Evolutionary conservation across 2,797 vertebrate genomes (phyloP).

Genomic region (Hydrophis major): DNA sequence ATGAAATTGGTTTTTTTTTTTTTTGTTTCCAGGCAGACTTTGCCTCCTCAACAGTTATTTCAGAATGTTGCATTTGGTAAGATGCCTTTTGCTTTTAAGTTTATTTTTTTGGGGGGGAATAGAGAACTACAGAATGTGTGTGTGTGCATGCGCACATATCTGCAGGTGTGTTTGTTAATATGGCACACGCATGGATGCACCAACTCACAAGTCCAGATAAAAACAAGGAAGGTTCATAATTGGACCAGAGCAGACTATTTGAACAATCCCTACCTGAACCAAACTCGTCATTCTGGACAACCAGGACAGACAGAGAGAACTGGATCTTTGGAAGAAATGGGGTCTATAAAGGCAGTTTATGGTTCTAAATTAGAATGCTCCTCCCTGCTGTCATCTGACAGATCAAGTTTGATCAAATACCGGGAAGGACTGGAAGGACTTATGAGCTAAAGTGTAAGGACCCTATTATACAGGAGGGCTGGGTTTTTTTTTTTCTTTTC

Average conservation of each 20-base stretch:
- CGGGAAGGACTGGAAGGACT: neutral
- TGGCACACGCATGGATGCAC: neutral
- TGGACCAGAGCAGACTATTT: neutral
- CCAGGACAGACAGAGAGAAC: neutral
- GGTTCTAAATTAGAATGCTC: neutral
- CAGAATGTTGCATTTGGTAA: slow-evolving; percentile 47
- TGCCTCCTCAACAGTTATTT: slow-evolving; percentile 57
- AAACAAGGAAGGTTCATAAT: neutral
- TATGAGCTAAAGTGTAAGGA: neutral
- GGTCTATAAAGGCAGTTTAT: neutral
- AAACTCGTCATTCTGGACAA: neutral
- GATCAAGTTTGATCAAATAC: neutral
- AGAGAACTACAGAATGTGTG: slow-evolving; percentile 28
- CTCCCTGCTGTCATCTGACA: neutral
- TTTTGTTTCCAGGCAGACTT: slow-evolving; percentile 52
- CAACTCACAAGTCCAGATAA: neutral
- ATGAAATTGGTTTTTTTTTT: slow-evolving; percentile 47
- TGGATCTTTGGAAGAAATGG: neutral
- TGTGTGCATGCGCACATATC: rapidly evolving
- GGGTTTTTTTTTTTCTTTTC: neutral
- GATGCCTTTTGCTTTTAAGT: slow-evolving; percentile 35
- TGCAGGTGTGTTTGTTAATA: neutral
- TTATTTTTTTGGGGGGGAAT: slow-evolving; percentile 21
- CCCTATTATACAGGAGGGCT: neutral
- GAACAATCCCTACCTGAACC: neutral